Percentiles rank a stretch among this genome's conserved stretches.
Evolutionary conservation across 2,113 vertebrate genomes (phyloP).

Genomic region (Prunella himalayana): DNA sequence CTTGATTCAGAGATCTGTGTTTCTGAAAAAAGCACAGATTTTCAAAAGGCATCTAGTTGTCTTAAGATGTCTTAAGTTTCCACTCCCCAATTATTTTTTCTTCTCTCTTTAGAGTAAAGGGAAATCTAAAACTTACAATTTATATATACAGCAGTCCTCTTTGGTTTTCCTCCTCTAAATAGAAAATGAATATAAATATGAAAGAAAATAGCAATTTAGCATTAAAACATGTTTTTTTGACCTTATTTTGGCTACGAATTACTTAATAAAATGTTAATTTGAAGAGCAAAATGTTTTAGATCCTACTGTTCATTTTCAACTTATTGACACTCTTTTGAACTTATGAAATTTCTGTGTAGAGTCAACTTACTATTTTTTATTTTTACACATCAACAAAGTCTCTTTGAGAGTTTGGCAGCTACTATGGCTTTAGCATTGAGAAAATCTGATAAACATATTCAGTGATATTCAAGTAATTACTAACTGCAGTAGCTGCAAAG

Average conservation of each 20-base stretch:
- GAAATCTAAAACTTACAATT: neutral
- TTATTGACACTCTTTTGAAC: neutral
- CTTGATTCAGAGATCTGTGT: neutral
- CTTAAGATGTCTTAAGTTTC: neutral
- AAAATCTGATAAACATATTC: neutral
- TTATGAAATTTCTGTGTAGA: neutral
- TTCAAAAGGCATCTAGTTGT: neutral
- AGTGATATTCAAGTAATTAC: neutral
- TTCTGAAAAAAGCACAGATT: neutral
- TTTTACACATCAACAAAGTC: neutral
- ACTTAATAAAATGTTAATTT: neutral
- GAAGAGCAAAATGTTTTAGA: neutral
- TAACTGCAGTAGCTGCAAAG: neutral
- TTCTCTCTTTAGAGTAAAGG: neutral
- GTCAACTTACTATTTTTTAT: neutral
- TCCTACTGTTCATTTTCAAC: neutral
- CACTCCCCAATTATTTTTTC: fast-evolving
- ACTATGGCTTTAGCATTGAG: neutral
- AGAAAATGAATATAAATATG: neutral
- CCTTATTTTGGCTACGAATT: neutral
- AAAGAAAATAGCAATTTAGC: neutral
- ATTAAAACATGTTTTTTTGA: neutral
- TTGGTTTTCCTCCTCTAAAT: neutral
- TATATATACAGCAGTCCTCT: neutral
- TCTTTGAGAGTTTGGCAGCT: neutral